Conservation (phyloP, 2,888 invertebrate genomes). For the Pasiphila rectangulata region DNA sequence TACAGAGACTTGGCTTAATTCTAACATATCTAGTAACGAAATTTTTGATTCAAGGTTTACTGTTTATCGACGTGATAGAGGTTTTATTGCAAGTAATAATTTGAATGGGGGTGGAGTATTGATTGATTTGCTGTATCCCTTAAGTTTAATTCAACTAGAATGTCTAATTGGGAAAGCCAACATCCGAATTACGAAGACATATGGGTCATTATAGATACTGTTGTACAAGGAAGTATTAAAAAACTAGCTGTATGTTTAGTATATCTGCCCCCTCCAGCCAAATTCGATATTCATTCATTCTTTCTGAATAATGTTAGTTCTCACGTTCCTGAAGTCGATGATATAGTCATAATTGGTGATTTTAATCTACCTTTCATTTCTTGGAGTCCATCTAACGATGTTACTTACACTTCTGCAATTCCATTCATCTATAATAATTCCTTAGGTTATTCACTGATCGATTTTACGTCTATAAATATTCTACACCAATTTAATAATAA, state of each 20-base stretch:
- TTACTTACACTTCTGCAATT: too few species aligned
- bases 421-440: too few species aligned
- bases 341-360: not conserved
- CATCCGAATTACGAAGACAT: not conserved
- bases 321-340: not conserved
- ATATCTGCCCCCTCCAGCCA: conserved; percentile 5
- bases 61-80: conserved; percentile 3
- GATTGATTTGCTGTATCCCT: conserved; percentile 2
- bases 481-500: too few species aligned
- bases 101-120: conserved; percentile 8
- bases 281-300: not conserved
- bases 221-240: not conserved
- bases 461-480: too few species aligned
- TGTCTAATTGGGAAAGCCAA: not conserved
- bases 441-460: too few species aligned
- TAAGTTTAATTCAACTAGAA: not conserved
- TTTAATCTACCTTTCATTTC: not conserved
- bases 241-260: conserved; percentile 3
- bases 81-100: not conserved
- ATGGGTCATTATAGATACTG: not conserved
- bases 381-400: too few species aligned
- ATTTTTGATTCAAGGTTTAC: not conserved
- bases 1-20: conserved; percentile 10
- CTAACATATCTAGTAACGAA: conserved; percentile 3
- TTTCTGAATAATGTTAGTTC: not conserved